phyloP scores from a whole-genome alignment of 2,113 vertebrate genomes.

The Hipposideros armiger region DNA sequence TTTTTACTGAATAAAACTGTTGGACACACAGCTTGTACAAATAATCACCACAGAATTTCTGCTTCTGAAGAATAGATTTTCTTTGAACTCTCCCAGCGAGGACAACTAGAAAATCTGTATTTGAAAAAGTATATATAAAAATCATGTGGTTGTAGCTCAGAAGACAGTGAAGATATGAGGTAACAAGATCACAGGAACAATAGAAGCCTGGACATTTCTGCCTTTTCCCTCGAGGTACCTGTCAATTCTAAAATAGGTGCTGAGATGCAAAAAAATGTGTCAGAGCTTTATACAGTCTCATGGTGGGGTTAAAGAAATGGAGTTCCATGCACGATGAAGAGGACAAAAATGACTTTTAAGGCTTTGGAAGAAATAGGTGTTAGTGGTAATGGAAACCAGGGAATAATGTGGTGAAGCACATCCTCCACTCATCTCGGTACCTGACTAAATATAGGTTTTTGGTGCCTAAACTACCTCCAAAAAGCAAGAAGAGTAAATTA shows the following conservation, averaged over 20 bases:
- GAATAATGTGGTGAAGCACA: neutral
- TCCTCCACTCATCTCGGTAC: neutral
- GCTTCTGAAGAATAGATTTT: neutral
- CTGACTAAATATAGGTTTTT: neutral
- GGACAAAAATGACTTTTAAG: too few relatives aligned
- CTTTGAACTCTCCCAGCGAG: neutral
- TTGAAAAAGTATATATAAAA: neutral
- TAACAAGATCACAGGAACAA: neutral
- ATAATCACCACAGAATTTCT: neutral
- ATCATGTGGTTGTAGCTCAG: neutral
- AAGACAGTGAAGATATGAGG: neutral
- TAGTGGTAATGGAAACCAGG: neutral
- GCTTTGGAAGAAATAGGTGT: neutral
- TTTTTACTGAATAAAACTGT: neutral
- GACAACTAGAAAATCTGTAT: neutral
- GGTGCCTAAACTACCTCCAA: too few relatives aligned
- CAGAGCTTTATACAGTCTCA: neutral
- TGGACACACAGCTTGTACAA: neutral
- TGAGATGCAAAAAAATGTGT: neutral
- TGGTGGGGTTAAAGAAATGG: neutral
- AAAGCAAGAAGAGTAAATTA: neutral
- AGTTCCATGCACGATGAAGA: neutral
- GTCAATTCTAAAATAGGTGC: neutral
- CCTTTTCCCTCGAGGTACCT: neutral
- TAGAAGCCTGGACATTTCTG: rapidly evolving